These are phyloP conservation scores for Perca schrenkii DNA, from an alignment of 2,113 vertebrate genomes.

Conservation along the genomic window DNA sequence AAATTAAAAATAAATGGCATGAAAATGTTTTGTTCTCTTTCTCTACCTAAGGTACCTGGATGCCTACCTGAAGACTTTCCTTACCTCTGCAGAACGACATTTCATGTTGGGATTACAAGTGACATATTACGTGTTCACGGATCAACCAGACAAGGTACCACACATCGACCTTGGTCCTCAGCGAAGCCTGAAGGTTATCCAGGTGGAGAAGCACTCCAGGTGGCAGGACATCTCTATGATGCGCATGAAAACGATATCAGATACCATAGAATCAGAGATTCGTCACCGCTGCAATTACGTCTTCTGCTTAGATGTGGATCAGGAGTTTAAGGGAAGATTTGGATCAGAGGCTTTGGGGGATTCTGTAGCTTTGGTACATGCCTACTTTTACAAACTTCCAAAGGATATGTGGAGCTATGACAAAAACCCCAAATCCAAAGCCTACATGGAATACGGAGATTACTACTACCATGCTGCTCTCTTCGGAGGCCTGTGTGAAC, in stretches of 20 bases:
- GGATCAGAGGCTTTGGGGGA: slow-evolving; percentile 82
- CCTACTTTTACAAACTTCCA: slow-evolving; percentile 78
- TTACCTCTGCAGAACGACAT: slow-evolving; percentile 79
- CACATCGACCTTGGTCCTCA: slow-evolving; percentile 30
- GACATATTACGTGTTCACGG: slow-evolving; percentile 84
- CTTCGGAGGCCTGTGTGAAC: slow-evolving; percentile 80
- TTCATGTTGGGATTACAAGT: slow-evolving; percentile 83
- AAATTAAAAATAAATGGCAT: too few relatives aligned
- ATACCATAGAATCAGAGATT: slow-evolving; percentile 60
- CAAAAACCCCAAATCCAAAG: slow-evolving; percentile 72
- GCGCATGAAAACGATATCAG: slow-evolving; percentile 79
- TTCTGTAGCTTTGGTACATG: slow-evolving; percentile 82
- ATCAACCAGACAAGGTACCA: slow-evolving; percentile 69
- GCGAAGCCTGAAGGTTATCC: slow-evolving; percentile 62
- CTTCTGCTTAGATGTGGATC: slow-evolving; percentile 84
- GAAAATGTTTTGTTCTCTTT: too few relatives aligned
- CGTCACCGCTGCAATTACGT: slow-evolving; percentile 63
- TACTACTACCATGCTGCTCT: slow-evolving; percentile 86
- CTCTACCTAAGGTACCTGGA: slow-evolving; percentile 73
- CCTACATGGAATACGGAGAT: slow-evolving; percentile 70
- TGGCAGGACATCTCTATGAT: slow-evolving; percentile 87
- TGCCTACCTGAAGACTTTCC: slow-evolving; percentile 74
- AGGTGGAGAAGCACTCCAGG: slow-evolving; percentile 62
- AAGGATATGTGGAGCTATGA: slow-evolving; percentile 75
- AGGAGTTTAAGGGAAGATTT: slow-evolving; percentile 75